Evolutionary conservation across 2,113 vertebrate genomes (phyloP), one percentile per base, ranked within the genome.

Genomic region (Xiphias gladius): DNA sequence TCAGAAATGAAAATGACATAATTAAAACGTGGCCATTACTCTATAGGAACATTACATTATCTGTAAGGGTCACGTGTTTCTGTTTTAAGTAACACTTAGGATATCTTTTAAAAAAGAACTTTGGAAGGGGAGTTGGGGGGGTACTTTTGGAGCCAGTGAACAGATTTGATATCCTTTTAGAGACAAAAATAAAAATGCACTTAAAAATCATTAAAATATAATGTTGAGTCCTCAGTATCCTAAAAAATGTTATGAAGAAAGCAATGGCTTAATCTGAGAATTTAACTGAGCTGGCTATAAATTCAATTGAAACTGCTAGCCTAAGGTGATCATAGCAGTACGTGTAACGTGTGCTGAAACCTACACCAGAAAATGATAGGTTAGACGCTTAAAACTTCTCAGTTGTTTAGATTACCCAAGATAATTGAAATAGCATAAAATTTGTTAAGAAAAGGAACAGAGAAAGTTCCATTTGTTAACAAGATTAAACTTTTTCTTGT

Each of bases 401-500:
- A 57, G 63, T 68, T 63, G 55, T 55, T 69, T 50, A 39, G 30
- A 76, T 72, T 43, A 71, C 46, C 13, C 24, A 30, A 14, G 35
- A 73, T 16, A 35, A 37, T 22, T 35, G 48, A 62, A 55, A 26
- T 6, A 32, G 39, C 17, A 63, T 65, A 32, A 10, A 54, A 65
- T 26, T 22, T 32, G 20, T 57, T 24, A 0, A 55, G 41, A n/a
- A 62, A 30, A 71, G 24, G 16, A 70, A 77, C 22, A 11, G 14
- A 61, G 41, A 35, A 28, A n/a, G 52, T 68, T 79, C 69, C 37
- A 43, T 1, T 22, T 35, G 7, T 72, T 78, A 64, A 71, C n/a
- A 4, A 67, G 61, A 62, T 71, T n/a, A 62, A 80, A 79, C 54
- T 37, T 43, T 61, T 65, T 59, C 52, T 58, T 65, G 4, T 22